Conservation (phyloP, 2,888 invertebrate genomes). For the Clostera curtula region DNA sequence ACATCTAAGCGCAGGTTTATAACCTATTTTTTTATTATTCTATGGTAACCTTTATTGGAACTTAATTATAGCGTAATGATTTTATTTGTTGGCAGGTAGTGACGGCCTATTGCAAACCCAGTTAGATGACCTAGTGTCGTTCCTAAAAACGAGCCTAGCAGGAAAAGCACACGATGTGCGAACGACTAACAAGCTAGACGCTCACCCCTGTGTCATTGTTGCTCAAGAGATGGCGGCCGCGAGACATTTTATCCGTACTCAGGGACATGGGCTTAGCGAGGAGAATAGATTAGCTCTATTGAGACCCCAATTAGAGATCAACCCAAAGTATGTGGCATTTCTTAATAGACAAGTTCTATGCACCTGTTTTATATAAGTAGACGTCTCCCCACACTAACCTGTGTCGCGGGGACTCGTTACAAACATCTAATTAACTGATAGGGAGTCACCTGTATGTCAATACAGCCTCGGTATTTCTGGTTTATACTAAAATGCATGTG, state of each 20-base stretch:
- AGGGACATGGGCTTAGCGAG: slow-evolving; percentile 86
- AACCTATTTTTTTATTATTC: no score
- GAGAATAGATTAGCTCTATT: slow-evolving; percentile 90
- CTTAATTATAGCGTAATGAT: no score
- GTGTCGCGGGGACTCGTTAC: no score
- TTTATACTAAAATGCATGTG: no score
- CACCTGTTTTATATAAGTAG: no score
- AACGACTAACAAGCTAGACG: slow-evolving; percentile 87
- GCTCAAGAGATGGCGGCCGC: slow-evolving; percentile 98
- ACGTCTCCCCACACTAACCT: no score
- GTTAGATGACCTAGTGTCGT: slow-evolving; percentile 85
- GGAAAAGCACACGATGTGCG: slow-evolving; percentile 89
- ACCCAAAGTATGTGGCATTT: slow-evolving; percentile 81
- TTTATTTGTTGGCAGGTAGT: slow-evolving; percentile 44
- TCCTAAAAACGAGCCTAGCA: slow-evolving; percentile 83
- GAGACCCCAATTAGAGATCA: slow-evolving; percentile 95
- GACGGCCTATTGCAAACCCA: slow-evolving; percentile 83
- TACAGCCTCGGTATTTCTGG: no score
- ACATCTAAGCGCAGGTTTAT: no score
- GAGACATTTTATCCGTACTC: slow-evolving; percentile 93
- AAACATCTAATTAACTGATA: no score
- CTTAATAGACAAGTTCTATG: no score
- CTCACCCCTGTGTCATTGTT: slow-evolving; percentile 95
- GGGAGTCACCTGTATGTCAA: no score
- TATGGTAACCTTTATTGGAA: no score